These are phyloP conservation scores for Phrynocephalus versicolor DNA, from an alignment of 2,113 vertebrate genomes.

Conservation along the genomic window DNA sequence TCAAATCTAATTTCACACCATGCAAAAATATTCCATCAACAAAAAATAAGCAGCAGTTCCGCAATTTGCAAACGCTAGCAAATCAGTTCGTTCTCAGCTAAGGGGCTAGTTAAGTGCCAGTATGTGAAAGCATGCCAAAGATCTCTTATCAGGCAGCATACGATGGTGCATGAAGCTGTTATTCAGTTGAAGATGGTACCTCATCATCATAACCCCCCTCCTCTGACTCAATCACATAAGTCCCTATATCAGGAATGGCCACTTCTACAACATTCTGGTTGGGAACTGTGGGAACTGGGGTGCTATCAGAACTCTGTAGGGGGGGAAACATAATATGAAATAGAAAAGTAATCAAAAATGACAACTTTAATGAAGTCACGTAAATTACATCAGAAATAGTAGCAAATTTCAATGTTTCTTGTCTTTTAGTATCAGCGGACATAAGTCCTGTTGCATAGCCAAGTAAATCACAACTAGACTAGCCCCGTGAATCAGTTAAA, in stretches of 20 bases:
- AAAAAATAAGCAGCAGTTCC: constrained; percentile 35
- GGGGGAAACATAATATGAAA: constrained; percentile 40
- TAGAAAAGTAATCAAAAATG: constrained; percentile 17
- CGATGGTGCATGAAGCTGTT: constrained; percentile 51
- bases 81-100: constrained; percentile 31
- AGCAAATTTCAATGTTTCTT: background rate
- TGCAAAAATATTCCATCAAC: constrained; percentile 58
- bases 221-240: constrained; percentile 92
- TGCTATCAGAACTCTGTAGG: constrained; percentile 80
- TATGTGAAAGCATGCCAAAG: constrained; percentile 70
- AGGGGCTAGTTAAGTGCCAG: constrained; percentile 56
- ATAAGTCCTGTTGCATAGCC: too few species aligned
- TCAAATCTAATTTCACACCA: constrained; percentile 43
- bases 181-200: constrained; percentile 79
- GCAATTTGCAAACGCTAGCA: constrained; percentile 5
- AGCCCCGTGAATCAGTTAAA: too few species aligned
- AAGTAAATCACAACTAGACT: too few species aligned
- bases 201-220: constrained; percentile 97
- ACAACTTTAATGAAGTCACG: background rate
- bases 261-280: constrained; percentile 91
- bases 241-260: constrained; percentile 92
- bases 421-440: background rate
- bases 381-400: background rate
- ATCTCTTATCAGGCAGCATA: constrained; percentile 63
- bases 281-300: constrained; percentile 75